Percentiles rank a stretch among this genome's conserved stretches.
Conservation (phyloP, 35 echinoderm and acorn worm species). For the Ophiothrix spiculata region DNA sequence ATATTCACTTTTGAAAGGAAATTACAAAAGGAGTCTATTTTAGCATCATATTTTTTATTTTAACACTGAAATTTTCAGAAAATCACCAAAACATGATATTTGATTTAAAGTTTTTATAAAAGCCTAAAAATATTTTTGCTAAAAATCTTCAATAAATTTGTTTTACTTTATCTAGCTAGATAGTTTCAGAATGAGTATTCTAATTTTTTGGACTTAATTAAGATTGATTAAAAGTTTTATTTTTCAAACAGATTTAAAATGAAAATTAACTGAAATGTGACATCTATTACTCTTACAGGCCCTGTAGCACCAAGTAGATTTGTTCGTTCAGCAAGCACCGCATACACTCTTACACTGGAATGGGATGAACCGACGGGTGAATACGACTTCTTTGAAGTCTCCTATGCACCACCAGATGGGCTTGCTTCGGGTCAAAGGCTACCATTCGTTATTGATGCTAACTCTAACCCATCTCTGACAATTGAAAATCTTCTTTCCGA, state of each 20-base stretch:
- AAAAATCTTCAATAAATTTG: background rate
- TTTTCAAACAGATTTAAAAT: background rate
- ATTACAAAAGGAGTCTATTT: no score
- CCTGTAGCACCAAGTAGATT: background rate
- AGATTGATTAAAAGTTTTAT: background rate
- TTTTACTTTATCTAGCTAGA: background rate
- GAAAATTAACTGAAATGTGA: background rate
- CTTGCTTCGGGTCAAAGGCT: background rate
- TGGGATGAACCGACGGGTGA: background rate
- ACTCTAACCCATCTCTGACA: background rate
- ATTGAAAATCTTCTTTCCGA: background rate
- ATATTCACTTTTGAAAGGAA: background rate
- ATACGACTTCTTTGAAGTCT: background rate
- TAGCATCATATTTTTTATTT: no score
- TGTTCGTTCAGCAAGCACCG: background rate
- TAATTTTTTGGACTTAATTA: background rate
- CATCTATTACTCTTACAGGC: background rate
- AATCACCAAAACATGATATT: no score
- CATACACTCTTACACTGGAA: background rate
- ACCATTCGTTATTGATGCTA: background rate
- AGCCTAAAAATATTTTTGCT: background rate
- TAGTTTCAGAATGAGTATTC: background rate
- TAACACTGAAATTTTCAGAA: no score
- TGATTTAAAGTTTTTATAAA: no score
- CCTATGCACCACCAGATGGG: background rate